Base-by-base conservation (phyloP, 2,888 invertebrate species). In the Apamea epomidion region DNA sequence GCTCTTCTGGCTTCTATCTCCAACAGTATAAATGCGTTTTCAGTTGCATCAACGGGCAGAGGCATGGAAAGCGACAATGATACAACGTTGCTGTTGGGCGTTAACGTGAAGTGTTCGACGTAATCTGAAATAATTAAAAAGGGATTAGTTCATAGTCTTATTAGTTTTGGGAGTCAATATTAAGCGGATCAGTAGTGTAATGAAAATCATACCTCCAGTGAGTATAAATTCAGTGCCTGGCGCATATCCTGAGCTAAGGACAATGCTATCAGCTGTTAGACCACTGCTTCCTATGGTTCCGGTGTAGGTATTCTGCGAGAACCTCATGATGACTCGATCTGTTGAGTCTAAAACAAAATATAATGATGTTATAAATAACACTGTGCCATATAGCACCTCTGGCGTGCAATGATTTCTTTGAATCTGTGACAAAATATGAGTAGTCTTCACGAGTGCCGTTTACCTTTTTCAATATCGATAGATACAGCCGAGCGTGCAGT, bases 231-330 rank as follows among this genome's bases (percentile, higher is more conserved):
- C 77, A 0, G 94, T 94, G 70, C 88, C 91, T 48, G 82, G 25
- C 25, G 87, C 85, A 83, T 91, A 94, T 32, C 95, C 96, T 68
- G 87, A 87, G 67, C 90, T 89, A 12, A 96, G 92, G 48, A 91
- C 79, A 54, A 95, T 91, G 76, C 87, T 82, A 74, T 93, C 94
- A 8, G 92, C 76, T 21, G 74, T 83, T 21, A 95, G 80, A 14
- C 65, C 74, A 74, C 91, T 88, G 60, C 92, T 85, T 72, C 93
- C 90, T 60, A 95, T 79, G 10, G 83, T 78, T 18, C 94, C 95
- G 25, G 87, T 85, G 81, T 95, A 96, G 37, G 91, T 92, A 71
- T 91, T 92, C 86, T 92, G 91, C 18, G 93, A 87, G 90, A 96
- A 96, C 67, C 85, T 90, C 91, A 95, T 89, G 65, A 92, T 65